phyloP scores from a whole-genome alignment of 2,113 vertebrate genomes.

The Cercocebus atys region DNA sequence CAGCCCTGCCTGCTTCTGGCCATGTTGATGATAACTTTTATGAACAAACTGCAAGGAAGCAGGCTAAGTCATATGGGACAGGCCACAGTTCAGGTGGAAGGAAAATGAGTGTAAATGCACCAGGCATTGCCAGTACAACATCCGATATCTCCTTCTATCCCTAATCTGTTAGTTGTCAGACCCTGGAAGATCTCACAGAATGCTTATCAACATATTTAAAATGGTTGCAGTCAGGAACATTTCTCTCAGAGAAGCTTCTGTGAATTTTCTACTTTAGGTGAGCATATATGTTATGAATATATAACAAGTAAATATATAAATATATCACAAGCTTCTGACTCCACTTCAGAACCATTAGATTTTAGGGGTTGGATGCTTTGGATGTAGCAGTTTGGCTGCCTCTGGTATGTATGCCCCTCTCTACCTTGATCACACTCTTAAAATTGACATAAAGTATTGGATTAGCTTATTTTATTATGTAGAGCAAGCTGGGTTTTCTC shows the following conservation, averaged over 20 bases:
- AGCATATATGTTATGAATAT: background rate
- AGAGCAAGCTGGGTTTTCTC: slow-evolving; percentile 1
- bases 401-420: background rate
- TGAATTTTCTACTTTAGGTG: background rate
- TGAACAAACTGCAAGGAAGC: background rate
- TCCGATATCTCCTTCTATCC: background rate
- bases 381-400: background rate
- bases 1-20: slow-evolving; percentile 52
- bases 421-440: background rate
- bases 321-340: background rate
- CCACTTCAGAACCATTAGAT: background rate
- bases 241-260: background rate
- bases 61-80: background rate
- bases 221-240: slow-evolving; percentile 35
- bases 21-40: slow-evolving; percentile 67
- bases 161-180: slow-evolving; percentile 20
- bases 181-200: slow-evolving; percentile 40
- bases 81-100: background rate
- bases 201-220: slow-evolving; percentile 46
- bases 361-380: background rate
- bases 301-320: background rate
- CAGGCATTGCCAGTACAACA: background rate
- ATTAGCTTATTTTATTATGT: slow-evolving; percentile 17
- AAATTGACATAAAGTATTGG: slow-evolving; percentile 35
- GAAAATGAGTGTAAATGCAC: background rate